Conservation (phyloP, 2,888 invertebrate genomes). For the Ypsolopha scabrella region DNA sequence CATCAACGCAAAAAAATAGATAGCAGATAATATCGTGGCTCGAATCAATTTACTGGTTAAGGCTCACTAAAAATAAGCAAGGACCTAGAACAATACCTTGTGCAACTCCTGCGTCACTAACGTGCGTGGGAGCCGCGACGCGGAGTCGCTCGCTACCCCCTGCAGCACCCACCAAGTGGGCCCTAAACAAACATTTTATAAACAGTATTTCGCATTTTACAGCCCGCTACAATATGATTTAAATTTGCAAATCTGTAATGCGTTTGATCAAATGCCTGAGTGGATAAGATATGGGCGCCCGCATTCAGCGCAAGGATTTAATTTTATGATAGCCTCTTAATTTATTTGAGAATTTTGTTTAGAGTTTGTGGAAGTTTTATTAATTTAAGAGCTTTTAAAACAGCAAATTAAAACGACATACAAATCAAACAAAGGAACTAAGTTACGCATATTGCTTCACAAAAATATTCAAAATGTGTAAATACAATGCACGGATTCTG, state of each 20-base stretch:
- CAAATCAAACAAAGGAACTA: neutral
- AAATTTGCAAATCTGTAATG: neutral
- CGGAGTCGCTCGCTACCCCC: neutral
- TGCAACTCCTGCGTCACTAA: neutral
- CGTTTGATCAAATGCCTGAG: neutral
- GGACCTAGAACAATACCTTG: neutral
- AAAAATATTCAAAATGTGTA: neutral
- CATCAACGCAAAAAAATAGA: too few species aligned
- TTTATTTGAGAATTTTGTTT: neutral
- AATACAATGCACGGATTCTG: too few species aligned
- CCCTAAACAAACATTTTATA: neutral
- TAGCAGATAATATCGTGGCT: neutral
- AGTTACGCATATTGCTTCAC: neutral
- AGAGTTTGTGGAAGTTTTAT: neutral
- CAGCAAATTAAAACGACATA: neutral
- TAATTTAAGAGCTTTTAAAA: neutral
- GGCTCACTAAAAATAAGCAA: neutral
- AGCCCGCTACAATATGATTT: neutral
- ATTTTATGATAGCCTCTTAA: neutral
- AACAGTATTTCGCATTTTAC: neutral
- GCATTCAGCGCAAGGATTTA: neutral
- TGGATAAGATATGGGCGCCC: neutral
- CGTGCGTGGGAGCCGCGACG: conserved; percentile 1
- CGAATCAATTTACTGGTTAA: too few species aligned
- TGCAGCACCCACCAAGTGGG: neutral